phyloP scores from a whole-genome alignment of 2,888 invertebrate genomes.

The Eugnorisma glareosa region DNA sequence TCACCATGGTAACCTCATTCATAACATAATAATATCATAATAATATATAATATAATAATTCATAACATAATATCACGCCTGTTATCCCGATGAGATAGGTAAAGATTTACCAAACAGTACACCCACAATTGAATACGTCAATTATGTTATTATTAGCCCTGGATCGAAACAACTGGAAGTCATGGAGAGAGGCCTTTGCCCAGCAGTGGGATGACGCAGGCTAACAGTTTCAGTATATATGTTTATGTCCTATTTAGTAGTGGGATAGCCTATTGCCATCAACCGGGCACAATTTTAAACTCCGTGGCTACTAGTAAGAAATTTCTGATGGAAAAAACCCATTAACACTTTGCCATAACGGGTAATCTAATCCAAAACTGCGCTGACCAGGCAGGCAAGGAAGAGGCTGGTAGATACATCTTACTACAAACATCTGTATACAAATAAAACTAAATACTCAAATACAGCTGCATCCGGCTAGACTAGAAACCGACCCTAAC shows the following conservation, averaged over 20 bases:
- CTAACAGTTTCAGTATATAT: too few relatives aligned
- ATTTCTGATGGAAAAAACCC: background rate
- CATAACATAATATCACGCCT: background rate
- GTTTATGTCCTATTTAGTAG: background rate
- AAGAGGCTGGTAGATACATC: background rate
- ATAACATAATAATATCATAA: background rate
- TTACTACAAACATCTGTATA: background rate
- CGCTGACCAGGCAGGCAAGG: background rate
- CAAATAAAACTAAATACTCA: background rate
- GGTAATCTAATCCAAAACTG: background rate
- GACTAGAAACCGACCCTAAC: too few relatives aligned
- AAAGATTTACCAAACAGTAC: background rate
- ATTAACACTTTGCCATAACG: background rate
- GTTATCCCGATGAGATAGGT: background rate
- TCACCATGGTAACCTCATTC: background rate
- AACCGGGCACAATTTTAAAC: background rate
- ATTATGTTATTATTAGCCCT: too few relatives aligned
- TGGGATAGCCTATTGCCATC: background rate
- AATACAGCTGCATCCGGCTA: too few relatives aligned
- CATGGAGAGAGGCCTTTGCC: too few relatives aligned
- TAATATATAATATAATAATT: too few relatives aligned
- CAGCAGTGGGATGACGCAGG: too few relatives aligned
- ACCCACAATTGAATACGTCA: background rate
- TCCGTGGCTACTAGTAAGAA: background rate
- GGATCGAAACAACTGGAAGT: too few relatives aligned